Conservation (phyloP, 2,888 invertebrate genomes). For the Euphydryas editha region DNA sequence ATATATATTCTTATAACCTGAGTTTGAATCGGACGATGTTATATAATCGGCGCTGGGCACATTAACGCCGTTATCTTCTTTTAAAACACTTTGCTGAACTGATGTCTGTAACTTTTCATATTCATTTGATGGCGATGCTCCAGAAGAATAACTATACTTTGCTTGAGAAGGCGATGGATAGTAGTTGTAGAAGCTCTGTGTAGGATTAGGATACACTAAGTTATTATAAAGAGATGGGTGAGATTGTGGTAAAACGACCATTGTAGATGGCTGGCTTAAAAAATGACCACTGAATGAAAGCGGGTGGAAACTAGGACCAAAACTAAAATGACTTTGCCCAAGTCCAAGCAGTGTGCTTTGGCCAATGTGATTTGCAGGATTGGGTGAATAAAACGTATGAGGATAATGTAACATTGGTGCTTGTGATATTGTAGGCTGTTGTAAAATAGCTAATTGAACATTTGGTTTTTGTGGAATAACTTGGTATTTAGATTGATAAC, state of each 20-base stretch:
- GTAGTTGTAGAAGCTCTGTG: conserved; percentile 70
- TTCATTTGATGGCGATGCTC: conserved; percentile 56
- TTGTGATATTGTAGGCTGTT: conserved; percentile 59
- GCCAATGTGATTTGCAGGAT: conserved; percentile 53
- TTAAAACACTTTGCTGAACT: conserved; percentile 57
- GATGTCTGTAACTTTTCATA: conserved; percentile 65
- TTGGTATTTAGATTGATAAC: conserved; percentile 76
- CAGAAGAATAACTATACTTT: conserved; percentile 63
- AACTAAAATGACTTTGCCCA: conserved; percentile 59
- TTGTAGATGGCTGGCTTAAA: conserved; percentile 65
- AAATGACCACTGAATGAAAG: conserved; percentile 59
- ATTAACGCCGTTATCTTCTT: conserved; percentile 69
- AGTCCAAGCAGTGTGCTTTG: conserved; percentile 50
- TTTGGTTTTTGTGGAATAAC: conserved; percentile 65
- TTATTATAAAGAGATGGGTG: conserved; percentile 67
- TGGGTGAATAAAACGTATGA: conserved; percentile 55
- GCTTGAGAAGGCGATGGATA: conserved; percentile 67
- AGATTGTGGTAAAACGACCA: conserved; percentile 68
- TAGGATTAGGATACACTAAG: conserved; percentile 62
- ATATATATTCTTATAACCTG: conserved; percentile 66
- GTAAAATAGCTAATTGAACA: conserved; percentile 67
- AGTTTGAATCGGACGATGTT: conserved; percentile 59
- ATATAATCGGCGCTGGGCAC: conserved; percentile 63
- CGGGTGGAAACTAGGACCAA: conserved; percentile 59
- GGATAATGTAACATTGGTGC: conserved; percentile 59